Percentiles rank a stretch among this genome's conserved stretches.
These are phyloP conservation scores for Tauraco erythrolophus DNA, from an alignment of 2,113 vertebrate species.

Conservation along the genomic window DNA sequence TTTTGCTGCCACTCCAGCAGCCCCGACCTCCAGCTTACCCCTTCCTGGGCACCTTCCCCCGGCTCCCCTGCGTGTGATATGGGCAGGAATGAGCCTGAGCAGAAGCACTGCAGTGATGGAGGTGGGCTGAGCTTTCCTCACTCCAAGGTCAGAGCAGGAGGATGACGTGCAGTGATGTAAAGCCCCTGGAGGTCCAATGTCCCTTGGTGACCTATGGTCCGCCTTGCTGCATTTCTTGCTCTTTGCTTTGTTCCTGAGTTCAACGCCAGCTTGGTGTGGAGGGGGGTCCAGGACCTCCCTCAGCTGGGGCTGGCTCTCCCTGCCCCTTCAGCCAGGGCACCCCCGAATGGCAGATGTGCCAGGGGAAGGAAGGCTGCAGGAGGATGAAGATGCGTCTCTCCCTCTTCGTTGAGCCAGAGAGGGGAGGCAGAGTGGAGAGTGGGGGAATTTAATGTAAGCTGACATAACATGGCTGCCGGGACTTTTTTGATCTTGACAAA, in stretches of 20 bases:
- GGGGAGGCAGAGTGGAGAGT: neutral
- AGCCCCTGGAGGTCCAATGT: neutral
- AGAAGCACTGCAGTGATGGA: neutral
- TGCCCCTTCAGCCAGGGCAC: neutral
- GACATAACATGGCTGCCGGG: neutral
- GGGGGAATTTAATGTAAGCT: neutral
- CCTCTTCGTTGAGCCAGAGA: neutral
- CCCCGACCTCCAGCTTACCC: accelerated
- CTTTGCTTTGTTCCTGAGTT: neutral
- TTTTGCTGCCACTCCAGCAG: neutral
- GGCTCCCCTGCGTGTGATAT: neutral
- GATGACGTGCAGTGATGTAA: neutral
- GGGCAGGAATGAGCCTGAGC: neutral
- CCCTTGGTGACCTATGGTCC: neutral
- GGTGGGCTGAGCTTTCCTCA: neutral
- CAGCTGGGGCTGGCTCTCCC: neutral
- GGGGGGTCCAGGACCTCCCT: neutral
- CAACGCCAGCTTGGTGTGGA: neutral
- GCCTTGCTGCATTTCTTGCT: neutral
- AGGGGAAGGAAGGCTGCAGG: neutral
- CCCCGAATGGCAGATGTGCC: neutral
- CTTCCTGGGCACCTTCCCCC: neutral
- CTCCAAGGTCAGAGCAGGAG: neutral
- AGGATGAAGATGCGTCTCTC: neutral
- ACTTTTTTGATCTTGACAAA: slow-evolving; percentile 62